Conservation (phyloP, 2,113 vertebrate species). For the Pteropus alecto region DNA sequence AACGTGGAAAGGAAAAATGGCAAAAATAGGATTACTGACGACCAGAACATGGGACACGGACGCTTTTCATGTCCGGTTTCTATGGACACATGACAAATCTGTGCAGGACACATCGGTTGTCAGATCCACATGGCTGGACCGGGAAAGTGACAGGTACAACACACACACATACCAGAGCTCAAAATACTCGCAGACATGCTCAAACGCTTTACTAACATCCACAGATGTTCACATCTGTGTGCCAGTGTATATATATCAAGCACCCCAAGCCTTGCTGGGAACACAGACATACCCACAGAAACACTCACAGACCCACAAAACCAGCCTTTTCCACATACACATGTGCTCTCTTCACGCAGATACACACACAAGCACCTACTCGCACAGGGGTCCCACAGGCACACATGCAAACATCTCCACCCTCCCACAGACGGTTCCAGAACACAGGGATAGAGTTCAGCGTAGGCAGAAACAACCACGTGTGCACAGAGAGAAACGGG, state of each 20-base stretch:
- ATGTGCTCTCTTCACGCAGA: background rate
- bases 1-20: background rate
- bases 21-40: background rate
- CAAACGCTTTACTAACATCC: background rate
- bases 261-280: background rate
- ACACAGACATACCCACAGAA: background rate
- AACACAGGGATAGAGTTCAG: background rate
- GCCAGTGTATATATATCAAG: background rate
- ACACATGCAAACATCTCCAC: background rate
- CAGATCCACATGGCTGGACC: background rate
- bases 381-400: background rate
- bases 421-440: background rate
- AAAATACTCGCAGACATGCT: background rate
- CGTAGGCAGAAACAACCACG: accelerated
- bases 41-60: accelerated
- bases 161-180: background rate
- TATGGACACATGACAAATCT: too few relatives aligned
- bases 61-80: background rate
- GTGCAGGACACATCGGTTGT: accelerated
- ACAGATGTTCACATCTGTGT: background rate
- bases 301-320: background rate
- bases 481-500: background rate
- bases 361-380: background rate
- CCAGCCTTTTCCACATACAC: background rate
- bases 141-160: background rate